phyloP scores from a whole-genome alignment of 2,888 invertebrate species.

The Lucinisca nassula region DNA sequence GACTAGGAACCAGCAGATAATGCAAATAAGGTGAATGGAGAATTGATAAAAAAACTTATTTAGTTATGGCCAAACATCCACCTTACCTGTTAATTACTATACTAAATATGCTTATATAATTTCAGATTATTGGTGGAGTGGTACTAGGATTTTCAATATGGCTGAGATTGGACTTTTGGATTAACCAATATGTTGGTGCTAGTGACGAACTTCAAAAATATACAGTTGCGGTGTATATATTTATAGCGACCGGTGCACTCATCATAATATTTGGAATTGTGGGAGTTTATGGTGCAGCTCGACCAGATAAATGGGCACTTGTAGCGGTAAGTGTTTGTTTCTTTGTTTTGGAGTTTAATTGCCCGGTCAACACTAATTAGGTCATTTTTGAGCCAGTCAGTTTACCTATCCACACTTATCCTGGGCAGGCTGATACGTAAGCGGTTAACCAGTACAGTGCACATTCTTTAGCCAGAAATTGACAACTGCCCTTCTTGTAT shows the following conservation, averaged over 20 bases:
- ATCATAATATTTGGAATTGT: constrained; percentile 78
- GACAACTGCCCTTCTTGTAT: too few relatives aligned
- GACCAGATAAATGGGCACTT: constrained; percentile 76
- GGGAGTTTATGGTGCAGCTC: constrained; percentile 80
- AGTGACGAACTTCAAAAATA: constrained; percentile 76
- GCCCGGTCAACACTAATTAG: too few relatives aligned
- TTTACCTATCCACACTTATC: neutral
- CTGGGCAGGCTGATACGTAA: too few relatives aligned
- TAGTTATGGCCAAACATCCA: too few relatives aligned
- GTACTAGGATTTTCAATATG: constrained; percentile 82
- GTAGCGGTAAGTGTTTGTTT: constrained; percentile 78
- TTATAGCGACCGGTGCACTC: constrained; percentile 76
- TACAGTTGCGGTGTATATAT: constrained; percentile 78
- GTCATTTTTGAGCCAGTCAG: neutral
- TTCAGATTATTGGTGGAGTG: constrained; percentile 81
- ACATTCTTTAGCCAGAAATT: too few relatives aligned
- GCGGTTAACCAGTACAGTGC: too few relatives aligned
- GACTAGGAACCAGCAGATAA: too few relatives aligned
- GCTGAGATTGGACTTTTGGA: constrained; percentile 82
- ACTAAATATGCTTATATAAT: too few relatives aligned
- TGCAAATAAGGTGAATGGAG: too few relatives aligned
- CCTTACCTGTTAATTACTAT: too few relatives aligned
- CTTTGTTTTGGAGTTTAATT: too few relatives aligned
- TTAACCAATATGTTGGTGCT: constrained; percentile 80
- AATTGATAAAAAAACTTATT: too few relatives aligned